Conservation (phyloP, 2,888 invertebrate species). For the Hydraecia micacea region DNA sequence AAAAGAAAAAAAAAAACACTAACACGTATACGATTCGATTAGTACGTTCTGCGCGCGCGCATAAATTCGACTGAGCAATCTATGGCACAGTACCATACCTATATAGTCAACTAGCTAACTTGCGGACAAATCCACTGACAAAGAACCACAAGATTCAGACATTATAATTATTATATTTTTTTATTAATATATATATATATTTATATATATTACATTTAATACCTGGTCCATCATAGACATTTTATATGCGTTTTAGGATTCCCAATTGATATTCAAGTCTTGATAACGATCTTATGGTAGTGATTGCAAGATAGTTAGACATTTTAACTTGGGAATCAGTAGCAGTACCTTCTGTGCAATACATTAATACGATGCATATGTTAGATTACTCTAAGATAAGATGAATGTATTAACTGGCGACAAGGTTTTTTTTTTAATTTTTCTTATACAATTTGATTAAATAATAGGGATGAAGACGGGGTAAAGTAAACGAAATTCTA, state of each 20-base stretch:
- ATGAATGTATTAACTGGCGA: too few relatives aligned
- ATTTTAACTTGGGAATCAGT: too few relatives aligned
- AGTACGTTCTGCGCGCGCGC: constrained; percentile 55
- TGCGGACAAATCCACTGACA: constrained; percentile 52
- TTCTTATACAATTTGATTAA: too few relatives aligned
- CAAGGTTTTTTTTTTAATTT: too few relatives aligned
- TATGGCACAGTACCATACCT: constrained; percentile 44
- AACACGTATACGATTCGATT: constrained; percentile 40
- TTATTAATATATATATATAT: background rate
- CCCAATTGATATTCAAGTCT: background rate
- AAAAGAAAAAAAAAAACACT: constrained; percentile 31
- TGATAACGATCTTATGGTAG: background rate
- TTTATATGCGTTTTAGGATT: background rate
- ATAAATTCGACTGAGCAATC: constrained; percentile 56
- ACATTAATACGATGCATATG: too few relatives aligned
- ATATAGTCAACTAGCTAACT: constrained; percentile 60
- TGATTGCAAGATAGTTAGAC: background rate
- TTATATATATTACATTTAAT: background rate
- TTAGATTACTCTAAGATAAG: too few relatives aligned
- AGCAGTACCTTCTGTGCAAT: too few relatives aligned
- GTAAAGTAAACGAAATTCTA: too few relatives aligned
- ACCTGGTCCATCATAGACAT: background rate
- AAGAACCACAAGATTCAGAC: constrained; percentile 22
- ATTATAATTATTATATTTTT: background rate
- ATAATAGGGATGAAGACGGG: too few relatives aligned